phyloP scores from a whole-genome alignment of 2,888 invertebrate species.

The Proisotoma minuta region DNA sequence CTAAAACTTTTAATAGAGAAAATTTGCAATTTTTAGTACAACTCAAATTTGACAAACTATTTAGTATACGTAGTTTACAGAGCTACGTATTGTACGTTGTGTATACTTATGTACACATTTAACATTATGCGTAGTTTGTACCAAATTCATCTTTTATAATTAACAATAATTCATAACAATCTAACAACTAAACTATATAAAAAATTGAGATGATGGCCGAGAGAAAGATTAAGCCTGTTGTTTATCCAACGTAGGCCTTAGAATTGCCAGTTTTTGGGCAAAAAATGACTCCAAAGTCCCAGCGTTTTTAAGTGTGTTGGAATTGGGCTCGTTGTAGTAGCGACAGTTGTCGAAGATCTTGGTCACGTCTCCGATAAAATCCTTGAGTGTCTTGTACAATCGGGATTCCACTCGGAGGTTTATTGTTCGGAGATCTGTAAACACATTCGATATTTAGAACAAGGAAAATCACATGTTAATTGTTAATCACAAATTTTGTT shows the following conservation, averaged over 20 bases:
- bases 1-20: too few species aligned
- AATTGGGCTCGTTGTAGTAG: conserved; percentile 92
- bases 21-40: too few species aligned
- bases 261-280: conserved; percentile 84
- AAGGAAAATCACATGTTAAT: background rate
- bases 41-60: too few species aligned
- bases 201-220: too few species aligned
- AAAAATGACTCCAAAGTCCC: conserved; percentile 92
- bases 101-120: background rate
- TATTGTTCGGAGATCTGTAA: conserved; percentile 85
- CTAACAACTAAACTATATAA: too few species aligned
- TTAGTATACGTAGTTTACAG: too few species aligned
- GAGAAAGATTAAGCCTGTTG: background rate
- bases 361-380: conserved; percentile 96
- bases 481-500: conserved; percentile 50
- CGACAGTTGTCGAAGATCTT: conserved; percentile 99
- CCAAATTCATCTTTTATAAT: background rate
- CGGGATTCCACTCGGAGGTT: conserved; percentile 78
- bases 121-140: background rate
- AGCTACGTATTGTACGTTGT: too few species aligned
- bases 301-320: conserved; percentile 93
- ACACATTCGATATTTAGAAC: conserved; percentile 10
- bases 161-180: too few species aligned
- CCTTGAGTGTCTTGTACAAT: conserved; percentile 79
- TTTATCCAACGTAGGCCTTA: conserved; percentile 67